Evolutionary conservation across 2,113 vertebrate species (phyloP).

Genomic region (Saguinus midas): DNA sequence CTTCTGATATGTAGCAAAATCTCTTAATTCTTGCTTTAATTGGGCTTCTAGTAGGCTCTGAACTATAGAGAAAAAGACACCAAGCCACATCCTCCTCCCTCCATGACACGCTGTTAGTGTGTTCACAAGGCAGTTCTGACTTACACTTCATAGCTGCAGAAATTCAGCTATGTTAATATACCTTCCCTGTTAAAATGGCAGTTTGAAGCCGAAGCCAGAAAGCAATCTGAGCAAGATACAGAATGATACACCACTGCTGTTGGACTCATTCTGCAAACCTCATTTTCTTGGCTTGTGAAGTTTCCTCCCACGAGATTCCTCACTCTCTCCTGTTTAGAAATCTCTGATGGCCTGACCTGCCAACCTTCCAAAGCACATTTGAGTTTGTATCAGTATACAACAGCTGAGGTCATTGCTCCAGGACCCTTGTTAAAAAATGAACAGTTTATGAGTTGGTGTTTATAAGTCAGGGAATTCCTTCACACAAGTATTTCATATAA

Average conservation of each 20-base stretch:
- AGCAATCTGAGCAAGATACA: not conserved
- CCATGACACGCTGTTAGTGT: not conserved
- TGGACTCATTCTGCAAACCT: no score
- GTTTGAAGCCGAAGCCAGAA: not conserved
- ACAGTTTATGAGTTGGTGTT: not conserved
- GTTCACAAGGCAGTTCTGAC: not conserved
- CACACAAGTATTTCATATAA: not conserved
- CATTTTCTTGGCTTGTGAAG: not conserved
- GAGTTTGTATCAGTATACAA: not conserved
- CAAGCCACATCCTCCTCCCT: not conserved
- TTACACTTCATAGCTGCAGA: not conserved
- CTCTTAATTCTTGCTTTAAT: not conserved
- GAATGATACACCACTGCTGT: rapidly evolving
- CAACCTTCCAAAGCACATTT: not conserved
- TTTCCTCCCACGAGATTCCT: not conserved
- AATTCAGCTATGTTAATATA: not conserved
- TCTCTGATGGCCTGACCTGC: not conserved
- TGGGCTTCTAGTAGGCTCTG: not conserved
- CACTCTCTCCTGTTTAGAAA: not conserved
- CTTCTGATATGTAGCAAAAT: not conserved
- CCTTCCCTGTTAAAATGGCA: not conserved
- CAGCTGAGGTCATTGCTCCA: not conserved
- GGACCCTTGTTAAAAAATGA: not conserved
- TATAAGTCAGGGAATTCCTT: not conserved
- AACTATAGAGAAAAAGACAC: not conserved